Percentiles rank a stretch among this genome's conserved stretches.
Evolutionary conservation across 2,888 invertebrate genomes (phyloP).

Genomic region (Brachycybe producta): DNA sequence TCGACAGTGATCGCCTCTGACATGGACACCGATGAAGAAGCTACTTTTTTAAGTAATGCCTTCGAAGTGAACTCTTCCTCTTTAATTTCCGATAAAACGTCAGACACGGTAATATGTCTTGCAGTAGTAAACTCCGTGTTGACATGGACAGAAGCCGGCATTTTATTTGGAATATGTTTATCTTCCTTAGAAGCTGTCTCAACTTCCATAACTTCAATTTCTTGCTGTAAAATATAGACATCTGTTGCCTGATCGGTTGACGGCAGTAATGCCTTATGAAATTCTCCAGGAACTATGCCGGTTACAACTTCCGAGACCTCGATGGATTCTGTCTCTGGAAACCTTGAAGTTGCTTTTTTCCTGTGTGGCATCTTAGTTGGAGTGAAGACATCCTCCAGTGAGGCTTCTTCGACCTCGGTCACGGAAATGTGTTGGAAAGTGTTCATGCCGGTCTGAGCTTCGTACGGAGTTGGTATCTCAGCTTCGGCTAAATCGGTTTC

Average conservation of each 20-base stretch:
- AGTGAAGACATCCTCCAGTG: constrained; percentile 7
- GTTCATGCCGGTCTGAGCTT: not conserved
- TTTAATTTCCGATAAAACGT: constrained; percentile 15
- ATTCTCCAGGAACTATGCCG: constrained; percentile 8
- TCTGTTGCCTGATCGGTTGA: constrained; percentile 11
- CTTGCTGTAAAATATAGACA: constrained; percentile 5
- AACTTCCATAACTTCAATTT: constrained; percentile 10
- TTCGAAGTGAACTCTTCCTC: constrained; percentile 13
- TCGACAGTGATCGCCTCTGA: constrained; percentile 17
- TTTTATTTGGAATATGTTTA: constrained; percentile 1
- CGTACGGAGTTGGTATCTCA: not conserved
- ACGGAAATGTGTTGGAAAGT: constrained; percentile 8
- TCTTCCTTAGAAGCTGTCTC: constrained; percentile 16
- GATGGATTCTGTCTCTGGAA: constrained; percentile 18
- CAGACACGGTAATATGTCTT: constrained; percentile 10
- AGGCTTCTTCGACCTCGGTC: constrained; percentile 13
- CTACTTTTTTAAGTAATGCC: constrained; percentile 8
- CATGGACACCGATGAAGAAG: constrained; percentile 4
- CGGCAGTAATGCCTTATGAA: constrained; percentile 1
- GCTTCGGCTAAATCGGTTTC: constrained; percentile 3
- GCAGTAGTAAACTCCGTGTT: constrained; percentile 5
- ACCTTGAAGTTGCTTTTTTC: constrained; percentile 13
- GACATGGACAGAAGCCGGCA: constrained; percentile 6
- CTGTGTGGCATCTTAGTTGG: not conserved
- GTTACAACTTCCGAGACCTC: constrained; percentile 19